Percentiles rank a stretch among this genome's conserved stretches.
Evolutionary conservation across 2,888 invertebrate species (phyloP).

Genomic region (Nephrotoma appendiculata): DNA sequence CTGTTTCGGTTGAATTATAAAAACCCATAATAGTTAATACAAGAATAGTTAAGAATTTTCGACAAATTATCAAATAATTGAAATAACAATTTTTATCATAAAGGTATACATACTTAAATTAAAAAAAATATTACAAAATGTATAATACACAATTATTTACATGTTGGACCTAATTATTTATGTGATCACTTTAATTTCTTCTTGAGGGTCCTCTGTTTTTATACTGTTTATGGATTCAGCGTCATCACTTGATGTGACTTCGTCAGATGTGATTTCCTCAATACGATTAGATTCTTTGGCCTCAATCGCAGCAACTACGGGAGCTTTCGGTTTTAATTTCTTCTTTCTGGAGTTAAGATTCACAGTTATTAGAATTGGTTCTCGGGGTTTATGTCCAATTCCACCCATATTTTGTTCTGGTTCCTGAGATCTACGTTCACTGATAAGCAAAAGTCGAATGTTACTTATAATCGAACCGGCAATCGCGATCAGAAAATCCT

Average conservation of each 20-base stretch:
- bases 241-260: not conserved
- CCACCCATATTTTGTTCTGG: not conserved
- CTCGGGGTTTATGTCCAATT: not conserved
- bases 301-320: not conserved
- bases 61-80: too few species aligned
- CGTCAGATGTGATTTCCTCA: not conserved
- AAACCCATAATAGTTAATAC: too few species aligned
- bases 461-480: not conserved
- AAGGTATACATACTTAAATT: too few species aligned
- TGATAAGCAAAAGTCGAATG: not conserved
- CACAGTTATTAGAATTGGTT: not conserved
- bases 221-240: not conserved
- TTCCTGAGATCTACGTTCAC: not conserved
- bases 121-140: too few species aligned
- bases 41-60: too few species aligned
- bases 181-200: not conserved
- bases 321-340: not conserved
- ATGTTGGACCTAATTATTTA: not conserved
- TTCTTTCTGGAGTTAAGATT: not conserved
- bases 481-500: not conserved
- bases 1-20: too few species aligned
- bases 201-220: not conserved
- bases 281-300: not conserved
- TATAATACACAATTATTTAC: too few species aligned
- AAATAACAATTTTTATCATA: too few species aligned